phyloP scores from a whole-genome alignment of 2,113 vertebrate species.

The Calidris pugnax region DNA sequence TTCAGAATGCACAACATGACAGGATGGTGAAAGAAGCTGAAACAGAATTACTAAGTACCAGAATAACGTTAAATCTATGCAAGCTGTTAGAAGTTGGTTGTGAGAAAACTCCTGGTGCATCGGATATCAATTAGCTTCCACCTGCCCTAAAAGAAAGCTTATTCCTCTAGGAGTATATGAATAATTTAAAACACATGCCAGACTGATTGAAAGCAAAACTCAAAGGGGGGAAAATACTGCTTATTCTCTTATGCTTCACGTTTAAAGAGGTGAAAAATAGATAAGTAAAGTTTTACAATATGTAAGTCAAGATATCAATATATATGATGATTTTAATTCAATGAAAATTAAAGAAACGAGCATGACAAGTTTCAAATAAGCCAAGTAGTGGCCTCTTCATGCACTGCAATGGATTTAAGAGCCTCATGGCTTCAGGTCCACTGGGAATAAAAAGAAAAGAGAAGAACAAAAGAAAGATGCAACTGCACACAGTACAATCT shows the following conservation, averaged over 20 bases:
- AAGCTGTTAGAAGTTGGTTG: neutral
- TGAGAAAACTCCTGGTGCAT: constrained; percentile 22
- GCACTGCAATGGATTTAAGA: neutral
- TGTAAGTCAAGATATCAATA: neutral
- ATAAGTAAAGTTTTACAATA: neutral
- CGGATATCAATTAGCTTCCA: constrained; percentile 47
- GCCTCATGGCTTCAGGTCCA: neutral
- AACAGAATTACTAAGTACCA: constrained; percentile 44
- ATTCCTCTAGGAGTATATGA: constrained; percentile 33
- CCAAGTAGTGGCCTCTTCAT: neutral
- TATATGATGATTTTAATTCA: neutral
- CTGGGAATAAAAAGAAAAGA: neutral
- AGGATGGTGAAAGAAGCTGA: neutral
- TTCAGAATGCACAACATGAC: neutral
- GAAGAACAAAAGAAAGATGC: neutral
- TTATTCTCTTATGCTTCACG: constrained; percentile 2
- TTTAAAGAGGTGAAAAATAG: neutral
- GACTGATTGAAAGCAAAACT: constrained; percentile 15
- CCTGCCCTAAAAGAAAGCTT: constrained; percentile 30
- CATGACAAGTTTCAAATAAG: neutral
- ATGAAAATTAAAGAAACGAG: neutral
- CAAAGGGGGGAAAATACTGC: neutral
- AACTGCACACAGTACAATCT: neutral
- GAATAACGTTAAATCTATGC: neutral
- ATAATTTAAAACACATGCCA: constrained; percentile 59